Evolutionary conservation across 2,797 vertebrate genomes (phyloP).

Genomic region (Chrysocyon brachyurus): DNA sequence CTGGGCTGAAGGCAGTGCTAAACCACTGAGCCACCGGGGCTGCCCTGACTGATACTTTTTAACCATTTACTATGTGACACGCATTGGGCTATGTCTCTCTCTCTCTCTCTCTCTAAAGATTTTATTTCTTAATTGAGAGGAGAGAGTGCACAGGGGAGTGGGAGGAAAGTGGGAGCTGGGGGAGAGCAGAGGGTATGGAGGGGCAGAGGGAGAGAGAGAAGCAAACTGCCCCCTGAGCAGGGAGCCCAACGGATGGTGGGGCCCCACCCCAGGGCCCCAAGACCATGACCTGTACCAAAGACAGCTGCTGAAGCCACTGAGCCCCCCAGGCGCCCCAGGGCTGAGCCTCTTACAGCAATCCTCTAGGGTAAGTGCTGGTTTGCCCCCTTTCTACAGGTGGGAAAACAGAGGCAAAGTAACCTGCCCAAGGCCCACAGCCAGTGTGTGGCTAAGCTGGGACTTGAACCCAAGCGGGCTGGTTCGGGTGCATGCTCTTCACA

Average conservation of each 20-base stretch:
- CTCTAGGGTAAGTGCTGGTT: neutral
- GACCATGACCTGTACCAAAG: neutral
- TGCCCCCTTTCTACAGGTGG: neutral
- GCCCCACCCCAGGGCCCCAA: fast-evolving
- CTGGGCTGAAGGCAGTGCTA: too few relatives aligned
- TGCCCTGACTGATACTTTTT: too few relatives aligned
- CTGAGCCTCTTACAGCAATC: neutral
- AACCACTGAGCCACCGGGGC: too few relatives aligned
- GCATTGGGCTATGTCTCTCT: too few relatives aligned
- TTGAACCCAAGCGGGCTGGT: too few relatives aligned
- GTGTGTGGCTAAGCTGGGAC: neutral
- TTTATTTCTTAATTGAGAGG: neutral
- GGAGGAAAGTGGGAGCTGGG: too few relatives aligned
- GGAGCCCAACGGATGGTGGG: neutral
- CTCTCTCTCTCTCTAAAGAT: too few relatives aligned
- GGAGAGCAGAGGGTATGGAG: too few relatives aligned
- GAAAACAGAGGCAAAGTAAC: neutral
- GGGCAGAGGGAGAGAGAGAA: neutral
- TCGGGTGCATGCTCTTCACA: neutral
- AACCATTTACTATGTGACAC: too few relatives aligned
- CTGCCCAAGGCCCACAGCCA: neutral
- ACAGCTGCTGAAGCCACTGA: neutral
- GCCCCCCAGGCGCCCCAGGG: neutral
- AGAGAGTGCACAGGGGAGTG: neutral
- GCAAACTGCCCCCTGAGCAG: neutral